Conservation (phyloP, 2,888 invertebrate species). For the Priocnemis perturbator region DNA sequence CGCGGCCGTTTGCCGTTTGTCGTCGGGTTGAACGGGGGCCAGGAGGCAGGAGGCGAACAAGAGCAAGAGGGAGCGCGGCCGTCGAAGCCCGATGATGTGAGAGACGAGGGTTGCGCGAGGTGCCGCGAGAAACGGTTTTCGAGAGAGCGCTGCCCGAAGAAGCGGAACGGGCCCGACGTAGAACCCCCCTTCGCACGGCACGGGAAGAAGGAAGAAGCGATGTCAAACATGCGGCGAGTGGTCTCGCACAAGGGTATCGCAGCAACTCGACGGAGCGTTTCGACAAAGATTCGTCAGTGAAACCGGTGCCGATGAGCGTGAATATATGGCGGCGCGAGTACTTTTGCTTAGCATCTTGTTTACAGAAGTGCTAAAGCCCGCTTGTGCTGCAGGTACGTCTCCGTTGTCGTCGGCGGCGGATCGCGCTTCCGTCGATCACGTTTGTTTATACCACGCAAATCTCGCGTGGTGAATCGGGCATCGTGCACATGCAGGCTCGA, state of each 20-base stretch:
- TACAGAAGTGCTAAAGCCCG: constrained; percentile 74
- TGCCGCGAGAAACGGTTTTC: background rate
- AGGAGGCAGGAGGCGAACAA: too few relatives aligned
- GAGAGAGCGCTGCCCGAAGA: constrained; percentile 44
- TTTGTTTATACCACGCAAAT: constrained; percentile 47
- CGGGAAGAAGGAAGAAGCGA: constrained; percentile 48
- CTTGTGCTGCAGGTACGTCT: constrained; percentile 71
- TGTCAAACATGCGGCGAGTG: constrained; percentile 70
- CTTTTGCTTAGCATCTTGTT: constrained; percentile 74
- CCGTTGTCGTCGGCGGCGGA: constrained; percentile 16
- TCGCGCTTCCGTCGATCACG: constrained; percentile 30
- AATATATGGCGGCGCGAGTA: constrained; percentile 75
- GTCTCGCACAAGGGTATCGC: constrained; percentile 56
- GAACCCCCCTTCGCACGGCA: constrained; percentile 28
- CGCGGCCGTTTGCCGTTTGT: constrained; percentile 11
- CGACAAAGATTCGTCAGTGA: constrained; percentile 65
- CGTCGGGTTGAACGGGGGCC: constrained; percentile 1
- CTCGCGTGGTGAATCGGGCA: constrained; percentile 13
- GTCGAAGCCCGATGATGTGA: too few relatives aligned
- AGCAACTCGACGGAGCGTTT: constrained; percentile 60
- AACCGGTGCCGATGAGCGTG: constrained; percentile 70
- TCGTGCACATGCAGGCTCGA: constrained; percentile 16
- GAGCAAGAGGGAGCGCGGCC: too few relatives aligned
- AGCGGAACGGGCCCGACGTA: constrained; percentile 56
- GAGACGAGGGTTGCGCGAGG: background rate